These are phyloP conservation scores for Belgica antarctica DNA, from an alignment of 2,888 invertebrate genomes.

Conservation along the genomic window DNA sequence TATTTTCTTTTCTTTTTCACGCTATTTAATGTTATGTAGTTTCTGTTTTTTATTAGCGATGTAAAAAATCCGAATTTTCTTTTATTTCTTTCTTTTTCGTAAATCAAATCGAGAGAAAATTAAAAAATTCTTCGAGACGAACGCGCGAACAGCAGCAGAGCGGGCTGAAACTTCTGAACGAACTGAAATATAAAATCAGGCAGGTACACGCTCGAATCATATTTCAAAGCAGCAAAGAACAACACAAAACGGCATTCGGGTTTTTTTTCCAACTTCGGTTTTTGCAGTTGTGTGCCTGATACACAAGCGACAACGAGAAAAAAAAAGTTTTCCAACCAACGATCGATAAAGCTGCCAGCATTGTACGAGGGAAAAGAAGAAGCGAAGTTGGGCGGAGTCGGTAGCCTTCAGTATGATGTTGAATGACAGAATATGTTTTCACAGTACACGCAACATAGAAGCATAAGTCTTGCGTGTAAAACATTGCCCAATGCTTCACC, in stretches of 20 bases:
- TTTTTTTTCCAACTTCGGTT: constrained; percentile 22
- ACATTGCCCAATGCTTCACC: neutral
- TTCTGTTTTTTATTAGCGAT: neutral
- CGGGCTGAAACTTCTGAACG: constrained; percentile 35
- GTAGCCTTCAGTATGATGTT: constrained; percentile 5
- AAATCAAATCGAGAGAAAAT: constrained; percentile 17
- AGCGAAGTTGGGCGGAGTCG: neutral
- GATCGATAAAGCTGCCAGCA: constrained; percentile 28
- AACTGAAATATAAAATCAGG: constrained; percentile 40
- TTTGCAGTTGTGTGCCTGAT: constrained; percentile 16
- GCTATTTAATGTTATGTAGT: neutral
- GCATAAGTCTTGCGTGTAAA: constrained; percentile 1
- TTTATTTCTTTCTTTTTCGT: no score
- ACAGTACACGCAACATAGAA: neutral
- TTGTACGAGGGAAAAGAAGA: constrained; percentile 23
- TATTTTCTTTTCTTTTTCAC: neutral
- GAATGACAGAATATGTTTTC: constrained; percentile 19
- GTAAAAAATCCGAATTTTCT: constrained; percentile 24
- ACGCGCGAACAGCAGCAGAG: constrained; percentile 42
- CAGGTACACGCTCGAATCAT: constrained; percentile 36
- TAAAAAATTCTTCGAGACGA: constrained; percentile 29
- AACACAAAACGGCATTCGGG: constrained; percentile 29
- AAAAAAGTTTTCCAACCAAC: constrained; percentile 33
- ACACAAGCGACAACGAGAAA: neutral
- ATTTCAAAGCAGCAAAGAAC: constrained; percentile 20